These are phyloP conservation scores for Columba janthina DNA, from an alignment of 2,113 vertebrate genomes.

Conservation along the genomic window DNA sequence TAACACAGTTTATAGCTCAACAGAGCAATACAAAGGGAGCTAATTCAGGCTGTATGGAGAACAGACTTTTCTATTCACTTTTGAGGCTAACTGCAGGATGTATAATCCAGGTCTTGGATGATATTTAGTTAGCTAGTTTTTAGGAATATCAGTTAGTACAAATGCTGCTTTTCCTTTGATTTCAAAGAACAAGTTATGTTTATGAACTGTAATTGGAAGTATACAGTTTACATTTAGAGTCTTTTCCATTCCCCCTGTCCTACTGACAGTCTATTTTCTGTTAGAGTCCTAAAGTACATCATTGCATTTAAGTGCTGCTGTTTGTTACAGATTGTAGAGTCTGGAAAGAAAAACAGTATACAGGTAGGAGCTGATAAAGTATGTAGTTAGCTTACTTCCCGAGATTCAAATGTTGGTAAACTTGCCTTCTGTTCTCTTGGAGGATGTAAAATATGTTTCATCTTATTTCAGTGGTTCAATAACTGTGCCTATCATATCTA, in stretches of 20 bases:
- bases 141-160: background rate
- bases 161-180: background rate
- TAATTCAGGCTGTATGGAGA: background rate
- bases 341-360: background rate
- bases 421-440: background rate
- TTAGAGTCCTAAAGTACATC: background rate
- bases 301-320: slow-evolving; percentile 10
- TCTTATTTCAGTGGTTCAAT: background rate
- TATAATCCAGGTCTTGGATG: background rate
- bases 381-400: background rate
- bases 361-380: background rate
- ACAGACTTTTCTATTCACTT: background rate
- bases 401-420: background rate
- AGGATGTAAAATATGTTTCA: background rate
- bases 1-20: background rate
- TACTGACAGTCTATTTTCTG: background rate
- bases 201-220: background rate
- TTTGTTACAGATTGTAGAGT: background rate
- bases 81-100: background rate
- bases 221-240: background rate
- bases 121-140: background rate
- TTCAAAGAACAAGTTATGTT: background rate
- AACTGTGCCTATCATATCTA: background rate
- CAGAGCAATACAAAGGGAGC: background rate
- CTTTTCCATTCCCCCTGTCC: background rate